Base-by-base conservation (phyloP, 2,797 vertebrate species). In the Epinephelus malabaricus region DNA sequence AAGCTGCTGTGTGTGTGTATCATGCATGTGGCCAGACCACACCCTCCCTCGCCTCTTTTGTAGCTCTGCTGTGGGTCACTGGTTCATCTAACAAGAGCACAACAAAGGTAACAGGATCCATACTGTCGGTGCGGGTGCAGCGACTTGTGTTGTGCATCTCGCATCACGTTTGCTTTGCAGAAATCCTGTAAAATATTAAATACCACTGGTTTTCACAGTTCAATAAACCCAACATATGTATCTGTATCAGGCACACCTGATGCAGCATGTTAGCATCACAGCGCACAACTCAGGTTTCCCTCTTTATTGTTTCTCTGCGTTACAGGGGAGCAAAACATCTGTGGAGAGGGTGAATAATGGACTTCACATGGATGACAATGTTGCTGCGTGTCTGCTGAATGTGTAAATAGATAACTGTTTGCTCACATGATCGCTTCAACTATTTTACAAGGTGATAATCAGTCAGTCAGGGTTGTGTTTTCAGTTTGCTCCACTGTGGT, bases 41-140 rank as follows among this genome's bases (percentile, higher is more conserved):
- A 47, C 71, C 64, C 69, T 51, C 34, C 59, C 62, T 69, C 5
- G 8, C 51, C 40, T 46, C 56, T 54, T 79, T 38, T 87, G 74
- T 59, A 59, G 75, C 64, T 72, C 43, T 54, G 67, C 43, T 64
- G 18, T 80, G 76, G 86, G 68, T 82, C 86, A 86, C 8, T 61
- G 78, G 51, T 86, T 75, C 51, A 40, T 60, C 68, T 55, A 61
- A 55, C 50, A 40, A 71, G 72, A 79, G 61, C 76, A 86, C 55
- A 74, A 71, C 70, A 77, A 77, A 81, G 45, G 66, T 73, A 88
- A 78, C 69, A 18, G 65, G 34, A 81, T 71, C 69, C 64, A 47
- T 45, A 58, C 25, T 46, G 49, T 59, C 0, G 23, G 59, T 69
- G 58, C 68, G 53, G 53, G 25, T 38, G 70, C 4, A 19, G 30